Evolutionary conservation across 2,797 vertebrate genomes (phyloP).

Genomic region (Carapus acus): DNA sequence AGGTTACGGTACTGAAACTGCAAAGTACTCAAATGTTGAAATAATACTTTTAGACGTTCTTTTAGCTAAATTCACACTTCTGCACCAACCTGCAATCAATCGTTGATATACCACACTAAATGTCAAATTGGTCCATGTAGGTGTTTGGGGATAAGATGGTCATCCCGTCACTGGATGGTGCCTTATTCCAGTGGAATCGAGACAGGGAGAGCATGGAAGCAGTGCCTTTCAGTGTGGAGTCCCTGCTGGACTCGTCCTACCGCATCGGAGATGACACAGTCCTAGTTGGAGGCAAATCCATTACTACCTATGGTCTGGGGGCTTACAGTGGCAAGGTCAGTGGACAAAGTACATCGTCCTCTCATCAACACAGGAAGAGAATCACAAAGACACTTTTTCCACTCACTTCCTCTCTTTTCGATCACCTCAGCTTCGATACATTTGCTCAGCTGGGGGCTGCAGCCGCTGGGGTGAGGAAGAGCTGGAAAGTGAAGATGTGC

Average conservation of each 20-base stretch:
- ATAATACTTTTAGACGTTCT: too few relatives aligned
- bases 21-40: too few relatives aligned
- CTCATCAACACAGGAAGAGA: too few relatives aligned
- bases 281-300: constrained; percentile 92
- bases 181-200: constrained; percentile 96
- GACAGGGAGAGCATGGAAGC: constrained; percentile 97
- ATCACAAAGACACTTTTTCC: too few relatives aligned
- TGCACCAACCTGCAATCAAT: too few relatives aligned
- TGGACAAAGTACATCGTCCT: too few relatives aligned
- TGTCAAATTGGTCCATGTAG: constrained; percentile 67
- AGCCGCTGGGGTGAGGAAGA: constrained; percentile 86
- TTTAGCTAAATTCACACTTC: too few relatives aligned
- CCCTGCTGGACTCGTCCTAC: constrained; percentile 93
- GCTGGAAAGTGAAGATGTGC: constrained; percentile 81
- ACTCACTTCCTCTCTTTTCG: neutral
- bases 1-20: too few relatives aligned
- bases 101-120: too few relatives aligned
- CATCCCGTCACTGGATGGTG: constrained; percentile 95
- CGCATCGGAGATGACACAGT: constrained; percentile 93
- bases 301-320: constrained; percentile 92
- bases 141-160: constrained; percentile 97
- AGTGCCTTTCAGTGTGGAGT: constrained; percentile 96
- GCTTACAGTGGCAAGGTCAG: constrained; percentile 91
- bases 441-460: constrained; percentile 93
- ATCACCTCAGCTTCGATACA: constrained; percentile 82